Percentiles rank a stretch among this genome's conserved stretches.
Conservation (phyloP, 1,140 invertebrate genomes). For the Cephus cinctus region DNA sequence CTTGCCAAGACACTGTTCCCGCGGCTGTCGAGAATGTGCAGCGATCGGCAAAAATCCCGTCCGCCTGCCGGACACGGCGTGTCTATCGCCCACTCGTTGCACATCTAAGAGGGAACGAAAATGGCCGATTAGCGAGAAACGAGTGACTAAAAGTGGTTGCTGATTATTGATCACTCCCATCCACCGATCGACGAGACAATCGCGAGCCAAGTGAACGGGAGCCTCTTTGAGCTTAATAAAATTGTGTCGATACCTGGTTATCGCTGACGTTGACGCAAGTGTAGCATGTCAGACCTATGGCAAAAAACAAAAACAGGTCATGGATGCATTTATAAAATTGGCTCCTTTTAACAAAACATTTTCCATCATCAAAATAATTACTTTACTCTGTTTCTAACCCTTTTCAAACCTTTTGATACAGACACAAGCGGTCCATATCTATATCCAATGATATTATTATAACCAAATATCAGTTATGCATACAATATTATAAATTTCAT, state of each 20-base stretch:
- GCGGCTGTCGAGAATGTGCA: slow-evolving; percentile 66
- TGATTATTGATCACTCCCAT: no score
- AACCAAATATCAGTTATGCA: no score
- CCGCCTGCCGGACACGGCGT: slow-evolving; percentile 63
- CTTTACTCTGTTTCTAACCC: no score
- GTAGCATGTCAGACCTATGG: slow-evolving; percentile 62
- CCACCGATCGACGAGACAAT: not conserved
- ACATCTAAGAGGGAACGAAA: slow-evolving; percentile 47
- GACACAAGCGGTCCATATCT: no score
- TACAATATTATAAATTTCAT: no score
- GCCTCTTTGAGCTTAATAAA: slow-evolving; percentile 19
- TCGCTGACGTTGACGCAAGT: slow-evolving; percentile 70
- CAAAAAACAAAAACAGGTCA: slow-evolving; percentile 7
- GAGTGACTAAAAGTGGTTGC: no score
- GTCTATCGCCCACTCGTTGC: slow-evolving; percentile 67
- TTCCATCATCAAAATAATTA: no score
- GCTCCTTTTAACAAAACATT: no score
- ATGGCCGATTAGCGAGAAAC: not conserved
- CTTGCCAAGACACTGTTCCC: slow-evolving; percentile 62
- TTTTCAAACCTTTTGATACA: no score
- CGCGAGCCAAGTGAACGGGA: not conserved
- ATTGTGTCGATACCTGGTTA: slow-evolving; percentile 56
- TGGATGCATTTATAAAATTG: no score
- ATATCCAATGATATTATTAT: no score
- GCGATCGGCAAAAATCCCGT: slow-evolving; percentile 64